Conservation (phyloP, 2,113 vertebrate species). For the Scophthalmus maximus region DNA sequence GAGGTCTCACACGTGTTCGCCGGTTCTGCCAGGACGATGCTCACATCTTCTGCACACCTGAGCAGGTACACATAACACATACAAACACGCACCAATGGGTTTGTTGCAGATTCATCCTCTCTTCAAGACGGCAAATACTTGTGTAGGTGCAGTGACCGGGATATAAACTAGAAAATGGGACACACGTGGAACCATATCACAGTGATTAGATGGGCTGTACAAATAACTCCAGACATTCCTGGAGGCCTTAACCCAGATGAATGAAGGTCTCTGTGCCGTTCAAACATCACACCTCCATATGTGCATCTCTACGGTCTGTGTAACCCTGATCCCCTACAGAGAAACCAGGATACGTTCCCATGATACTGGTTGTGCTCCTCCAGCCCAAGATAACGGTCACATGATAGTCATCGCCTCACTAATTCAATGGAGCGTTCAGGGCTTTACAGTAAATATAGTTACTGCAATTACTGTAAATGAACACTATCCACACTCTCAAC, state of each 20-base stretch:
- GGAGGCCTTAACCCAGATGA: constrained; percentile 59
- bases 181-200: constrained; percentile 41
- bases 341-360: constrained; percentile 33
- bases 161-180: constrained; percentile 13
- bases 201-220: constrained; percentile 51
- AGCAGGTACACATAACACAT: constrained; percentile 83
- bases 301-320: constrained; percentile 37
- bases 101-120: not conserved
- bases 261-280: constrained; percentile 68
- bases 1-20: constrained; percentile 88
- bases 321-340: constrained; percentile 36
- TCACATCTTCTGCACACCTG: constrained; percentile 91
- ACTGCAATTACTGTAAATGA: not conserved
- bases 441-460: constrained; percentile 7
- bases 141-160: not conserved
- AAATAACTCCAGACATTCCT: constrained; percentile 69
- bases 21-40: constrained; percentile 94
- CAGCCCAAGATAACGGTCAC: constrained; percentile 20
- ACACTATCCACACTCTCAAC: not conserved
- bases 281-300: constrained; percentile 56
- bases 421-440: constrained; percentile 11
- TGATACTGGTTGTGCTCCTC: constrained; percentile 23
- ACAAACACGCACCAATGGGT: not conserved
- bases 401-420: constrained; percentile 34
- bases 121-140: not conserved